phyloP scores from a whole-genome alignment of 2,113 vertebrate genomes.

The Porphyrio hochstetteri region DNA sequence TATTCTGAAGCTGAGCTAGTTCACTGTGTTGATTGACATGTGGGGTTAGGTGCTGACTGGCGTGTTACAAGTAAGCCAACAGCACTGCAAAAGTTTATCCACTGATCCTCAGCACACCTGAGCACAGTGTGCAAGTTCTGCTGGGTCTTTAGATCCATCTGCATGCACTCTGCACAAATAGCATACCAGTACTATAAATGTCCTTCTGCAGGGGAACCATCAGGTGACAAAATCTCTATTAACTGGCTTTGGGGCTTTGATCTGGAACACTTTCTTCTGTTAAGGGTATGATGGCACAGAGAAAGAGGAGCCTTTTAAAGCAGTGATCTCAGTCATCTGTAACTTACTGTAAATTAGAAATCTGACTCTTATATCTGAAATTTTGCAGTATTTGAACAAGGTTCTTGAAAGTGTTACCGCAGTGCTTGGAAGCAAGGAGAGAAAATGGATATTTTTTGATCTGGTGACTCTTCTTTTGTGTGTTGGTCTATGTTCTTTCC shows the following conservation, averaged over 20 bases:
- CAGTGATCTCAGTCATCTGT: neutral
- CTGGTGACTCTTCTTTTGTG: neutral
- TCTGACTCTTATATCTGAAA: neutral
- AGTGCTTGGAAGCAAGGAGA: neutral
- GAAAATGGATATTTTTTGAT: neutral
- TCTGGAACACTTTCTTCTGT: neutral
- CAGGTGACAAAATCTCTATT: neutral
- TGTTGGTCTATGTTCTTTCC: neutral
- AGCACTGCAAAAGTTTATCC: neutral
- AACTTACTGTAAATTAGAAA: neutral
- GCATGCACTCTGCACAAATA: accelerated
- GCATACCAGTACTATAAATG: accelerated
- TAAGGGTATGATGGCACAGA: neutral
- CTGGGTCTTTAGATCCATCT: neutral
- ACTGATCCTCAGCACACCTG: neutral
- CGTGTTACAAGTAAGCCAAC: neutral
- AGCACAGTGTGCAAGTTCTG: neutral
- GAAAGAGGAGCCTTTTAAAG: neutral
- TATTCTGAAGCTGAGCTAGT: neutral
- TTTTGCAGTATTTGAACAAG: neutral
- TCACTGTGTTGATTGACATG: neutral
- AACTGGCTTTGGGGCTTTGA: neutral
- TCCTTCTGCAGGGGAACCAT: neutral
- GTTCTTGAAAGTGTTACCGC: neutral
- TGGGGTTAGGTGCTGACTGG: neutral